Evolutionary conservation across 1,140 invertebrate genomes (phyloP).

Genomic region (Lasioglossum albipes): DNA sequence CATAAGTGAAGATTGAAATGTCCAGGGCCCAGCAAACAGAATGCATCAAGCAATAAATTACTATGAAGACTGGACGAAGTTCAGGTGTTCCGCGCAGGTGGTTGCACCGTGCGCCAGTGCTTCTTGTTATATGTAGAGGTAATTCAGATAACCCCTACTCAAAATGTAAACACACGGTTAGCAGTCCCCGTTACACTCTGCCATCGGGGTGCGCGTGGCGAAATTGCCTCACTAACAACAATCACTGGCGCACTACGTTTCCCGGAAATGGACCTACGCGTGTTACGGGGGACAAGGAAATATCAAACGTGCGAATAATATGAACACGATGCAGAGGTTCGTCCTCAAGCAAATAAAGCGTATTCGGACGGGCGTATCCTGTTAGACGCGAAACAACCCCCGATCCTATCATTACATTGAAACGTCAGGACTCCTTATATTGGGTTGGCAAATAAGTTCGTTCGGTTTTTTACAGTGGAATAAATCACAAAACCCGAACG

Average conservation of each 20-base stretch:
- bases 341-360: background rate
- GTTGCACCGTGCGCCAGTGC: no score
- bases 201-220: background rate
- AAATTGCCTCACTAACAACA: background rate
- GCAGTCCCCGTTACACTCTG: background rate
- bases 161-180: constrained; percentile 6
- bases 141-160: background rate
- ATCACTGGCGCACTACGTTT: background rate
- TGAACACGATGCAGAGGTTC: background rate
- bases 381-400: background rate
- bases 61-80: no score
- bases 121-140: no score
- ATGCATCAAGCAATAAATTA: no score
- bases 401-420: background rate
- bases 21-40: no score
- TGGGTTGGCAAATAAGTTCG: no score
- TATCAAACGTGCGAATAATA: background rate
- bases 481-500: no score
- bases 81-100: no score
- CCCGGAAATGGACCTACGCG: background rate
- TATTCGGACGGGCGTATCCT: background rate
- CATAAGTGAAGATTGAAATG: no score
- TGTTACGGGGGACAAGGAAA: background rate
- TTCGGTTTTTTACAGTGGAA: no score
- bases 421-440: constrained; percentile 10